Conservation (phyloP, 2,113 vertebrate species). For the Pandion haliaetus region DNA sequence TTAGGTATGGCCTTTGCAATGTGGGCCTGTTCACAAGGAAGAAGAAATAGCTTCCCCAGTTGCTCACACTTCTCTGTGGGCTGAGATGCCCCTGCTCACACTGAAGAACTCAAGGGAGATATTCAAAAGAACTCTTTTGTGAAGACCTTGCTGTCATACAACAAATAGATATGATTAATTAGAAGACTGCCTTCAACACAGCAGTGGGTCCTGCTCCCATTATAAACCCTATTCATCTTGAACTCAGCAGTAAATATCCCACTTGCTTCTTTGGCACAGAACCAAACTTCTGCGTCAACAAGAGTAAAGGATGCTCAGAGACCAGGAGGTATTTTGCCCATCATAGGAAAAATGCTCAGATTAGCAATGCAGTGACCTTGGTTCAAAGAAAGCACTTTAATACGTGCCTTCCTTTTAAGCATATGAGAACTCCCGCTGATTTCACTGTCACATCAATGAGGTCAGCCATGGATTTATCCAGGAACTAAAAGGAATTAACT, state of each 20-base stretch:
- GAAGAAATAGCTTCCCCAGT: not conserved
- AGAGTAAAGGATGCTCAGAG: not conserved
- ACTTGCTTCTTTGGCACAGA: not conserved
- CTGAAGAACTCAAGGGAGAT: not conserved
- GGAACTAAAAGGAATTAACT: constrained; percentile 50
- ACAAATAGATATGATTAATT: not conserved
- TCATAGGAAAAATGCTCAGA: constrained; percentile 5
- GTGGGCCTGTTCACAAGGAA: not conserved
- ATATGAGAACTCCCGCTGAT: constrained; percentile 22
- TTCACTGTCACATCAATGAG: constrained; percentile 35
- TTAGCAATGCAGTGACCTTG: constrained; percentile 30
- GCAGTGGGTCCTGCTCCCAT: not conserved
- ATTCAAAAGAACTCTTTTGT: not conserved
- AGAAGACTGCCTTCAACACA: not conserved
- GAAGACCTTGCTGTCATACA: not conserved
- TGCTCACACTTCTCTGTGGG: not conserved
- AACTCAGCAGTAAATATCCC: not conserved
- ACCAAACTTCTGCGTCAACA: not conserved
- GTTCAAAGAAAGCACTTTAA: constrained; percentile 20
- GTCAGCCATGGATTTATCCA: constrained; percentile 20
- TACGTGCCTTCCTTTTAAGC: not conserved
- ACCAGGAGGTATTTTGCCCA: not conserved
- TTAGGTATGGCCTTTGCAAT: not conserved
- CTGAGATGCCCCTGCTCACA: not conserved
- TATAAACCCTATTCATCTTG: not conserved